A percentile compares a stretch with the other conserved stretches of the same genome.
These are phyloP conservation scores for Phymastichus coffea DNA, from an alignment of 1,140 invertebrate species.

Conservation along the genomic window DNA sequence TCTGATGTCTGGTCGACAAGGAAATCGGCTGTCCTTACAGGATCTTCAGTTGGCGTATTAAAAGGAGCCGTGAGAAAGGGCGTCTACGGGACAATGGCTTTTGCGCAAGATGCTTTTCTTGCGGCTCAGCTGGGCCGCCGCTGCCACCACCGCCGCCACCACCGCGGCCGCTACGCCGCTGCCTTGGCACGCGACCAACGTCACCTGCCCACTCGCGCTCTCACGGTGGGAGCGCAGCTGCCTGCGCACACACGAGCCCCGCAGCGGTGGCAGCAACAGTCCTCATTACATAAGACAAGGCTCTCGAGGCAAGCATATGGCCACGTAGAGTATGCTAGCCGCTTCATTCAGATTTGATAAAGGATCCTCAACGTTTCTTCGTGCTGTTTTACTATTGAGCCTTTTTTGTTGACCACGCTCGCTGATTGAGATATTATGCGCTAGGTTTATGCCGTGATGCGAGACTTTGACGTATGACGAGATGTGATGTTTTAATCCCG, in stretches of 20 bases:
- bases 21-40: too few relatives aligned
- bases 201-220: slow-evolving; percentile 48
- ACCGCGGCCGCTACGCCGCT: slow-evolving; percentile 40
- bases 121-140: too few relatives aligned
- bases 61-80: slow-evolving; percentile 39
- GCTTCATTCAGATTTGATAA: too few relatives aligned
- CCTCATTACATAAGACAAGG: too few relatives aligned
- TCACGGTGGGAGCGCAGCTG: slow-evolving; percentile 15
- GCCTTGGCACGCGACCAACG: slow-evolving; percentile 54
- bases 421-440: slow-evolving; percentile 10
- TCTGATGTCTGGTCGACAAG: too few relatives aligned
- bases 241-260: too few relatives aligned
- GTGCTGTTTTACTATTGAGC: background rate
- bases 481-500: too few relatives aligned
- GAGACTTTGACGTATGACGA: slow-evolving; percentile 9
- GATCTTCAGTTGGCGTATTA: too few relatives aligned
- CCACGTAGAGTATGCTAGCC: too few relatives aligned
- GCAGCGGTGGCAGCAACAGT: too few relatives aligned
- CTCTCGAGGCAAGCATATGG: too few relatives aligned
- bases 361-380: background rate
- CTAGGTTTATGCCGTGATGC: background rate
- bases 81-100: slow-evolving; percentile 47
- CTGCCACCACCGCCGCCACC: too few relatives aligned
- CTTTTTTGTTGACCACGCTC: background rate
- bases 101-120: slow-evolving; percentile 54